Evolutionary conservation across 2,888 invertebrate species (phyloP).

Genomic region (Sarcophaga variegata): DNA sequence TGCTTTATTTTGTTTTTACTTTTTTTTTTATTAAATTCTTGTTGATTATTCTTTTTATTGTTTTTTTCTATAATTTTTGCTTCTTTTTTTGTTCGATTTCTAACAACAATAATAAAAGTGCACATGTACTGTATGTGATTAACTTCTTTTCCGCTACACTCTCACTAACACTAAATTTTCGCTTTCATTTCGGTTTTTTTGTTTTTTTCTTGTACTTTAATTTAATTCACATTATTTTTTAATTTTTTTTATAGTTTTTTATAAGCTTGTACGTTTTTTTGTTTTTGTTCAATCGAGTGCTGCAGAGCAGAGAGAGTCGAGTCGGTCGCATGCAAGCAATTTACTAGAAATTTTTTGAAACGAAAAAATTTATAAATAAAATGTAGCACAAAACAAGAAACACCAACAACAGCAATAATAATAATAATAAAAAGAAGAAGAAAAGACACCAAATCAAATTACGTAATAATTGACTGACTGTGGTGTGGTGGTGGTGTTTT

Average conservation of each 20-base stretch:
- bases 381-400: slow-evolving; percentile 63
- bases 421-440: slow-evolving; percentile 46
- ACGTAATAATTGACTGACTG: slow-evolving; percentile 57
- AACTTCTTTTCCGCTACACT: slow-evolving; percentile 61
- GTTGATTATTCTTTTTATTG: neutral
- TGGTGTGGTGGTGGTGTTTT: slow-evolving; percentile 44
- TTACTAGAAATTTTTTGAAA: slow-evolving; percentile 63
- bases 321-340: slow-evolving; percentile 64
- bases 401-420: neutral
- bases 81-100: too few relatives aligned
- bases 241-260: slow-evolving; percentile 8
- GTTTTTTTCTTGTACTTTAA: neutral
- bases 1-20: slow-evolving; percentile 23
- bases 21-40: slow-evolving; percentile 8
- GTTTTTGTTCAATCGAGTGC: slow-evolving; percentile 42
- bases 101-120: neutral
- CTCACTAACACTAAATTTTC: slow-evolving; percentile 20
- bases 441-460: slow-evolving; percentile 62
- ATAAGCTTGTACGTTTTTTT: slow-evolving; percentile 5
- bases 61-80: neutral
- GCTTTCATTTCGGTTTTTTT: slow-evolving; percentile 34
- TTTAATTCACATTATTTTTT: slow-evolving; percentile 21
- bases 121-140: neutral
- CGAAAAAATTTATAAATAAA: slow-evolving; percentile 64
- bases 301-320: slow-evolving; percentile 49